phyloP scores from a whole-genome alignment of 2,797 vertebrate genomes.

The Artibeus jamaicensis region DNA sequence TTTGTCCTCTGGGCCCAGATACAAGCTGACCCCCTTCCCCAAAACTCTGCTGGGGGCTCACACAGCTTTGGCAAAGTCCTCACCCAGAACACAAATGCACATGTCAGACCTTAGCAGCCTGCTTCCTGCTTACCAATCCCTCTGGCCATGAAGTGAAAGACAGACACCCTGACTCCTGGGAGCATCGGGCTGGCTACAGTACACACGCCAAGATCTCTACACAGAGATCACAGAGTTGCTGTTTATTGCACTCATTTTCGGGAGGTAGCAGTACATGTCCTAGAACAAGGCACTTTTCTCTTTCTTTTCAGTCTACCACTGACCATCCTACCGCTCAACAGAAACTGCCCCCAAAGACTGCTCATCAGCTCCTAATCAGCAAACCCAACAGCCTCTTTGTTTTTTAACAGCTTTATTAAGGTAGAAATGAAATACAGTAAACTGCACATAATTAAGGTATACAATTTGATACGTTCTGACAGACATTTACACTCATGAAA shows the following conservation, averaged over 20 bases:
- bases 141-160: not conserved
- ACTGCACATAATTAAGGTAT: not conserved
- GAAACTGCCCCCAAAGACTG: not conserved
- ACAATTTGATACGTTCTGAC: not conserved
- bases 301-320: not conserved
- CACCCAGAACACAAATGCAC: not conserved
- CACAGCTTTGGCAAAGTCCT: not conserved
- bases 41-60: not conserved
- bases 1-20: not conserved
- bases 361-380: not conserved
- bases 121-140: not conserved
- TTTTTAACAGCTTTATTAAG: not conserved
- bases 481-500: not conserved
- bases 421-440: not conserved
- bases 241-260: not conserved
- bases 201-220: accelerated
- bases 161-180: not conserved
- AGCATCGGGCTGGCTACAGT: not conserved
- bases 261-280: not conserved
- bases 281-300: not conserved
- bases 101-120: not conserved
- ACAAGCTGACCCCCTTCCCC: not conserved
- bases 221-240: not conserved
- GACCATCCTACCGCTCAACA: not conserved
- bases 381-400: not conserved